phyloP scores from a whole-genome alignment of 2,888 invertebrate species.

The Drosophila neoperkinsi region DNA sequence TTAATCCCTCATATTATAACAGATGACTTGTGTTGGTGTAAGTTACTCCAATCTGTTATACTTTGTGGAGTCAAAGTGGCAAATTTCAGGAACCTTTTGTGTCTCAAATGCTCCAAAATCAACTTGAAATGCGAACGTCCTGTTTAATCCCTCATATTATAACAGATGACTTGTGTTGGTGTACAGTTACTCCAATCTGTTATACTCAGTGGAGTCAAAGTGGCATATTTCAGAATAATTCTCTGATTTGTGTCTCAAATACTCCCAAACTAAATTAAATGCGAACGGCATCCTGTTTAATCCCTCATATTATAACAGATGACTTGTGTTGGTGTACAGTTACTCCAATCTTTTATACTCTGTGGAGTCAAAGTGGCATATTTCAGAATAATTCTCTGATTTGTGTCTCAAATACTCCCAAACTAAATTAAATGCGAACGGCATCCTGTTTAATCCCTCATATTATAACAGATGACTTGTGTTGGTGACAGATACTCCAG shows the following conservation, averaged over 20 bases:
- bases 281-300: conserved; percentile 64
- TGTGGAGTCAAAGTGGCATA: conserved; percentile 67
- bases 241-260: conserved; percentile 49
- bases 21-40: too few relatives aligned
- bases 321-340: conserved; percentile 56
- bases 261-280: conserved; percentile 43
- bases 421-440: conserved; percentile 32
- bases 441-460: conserved; percentile 44
- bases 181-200: conserved; percentile 6
- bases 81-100: too few relatives aligned
- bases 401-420: conserved; percentile 69
- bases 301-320: conserved; percentile 54
- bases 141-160: conserved; percentile 32
- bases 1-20: too few relatives aligned
- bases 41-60: too few relatives aligned
- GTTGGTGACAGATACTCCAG: conserved; percentile 25
- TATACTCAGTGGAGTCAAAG: conserved; percentile 43
- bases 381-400: neutral
- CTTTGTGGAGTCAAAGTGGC: too few relatives aligned
- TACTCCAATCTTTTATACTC: neutral
- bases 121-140: conserved; percentile 37
- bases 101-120: conserved; percentile 57
- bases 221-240: conserved; percentile 27
- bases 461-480: conserved; percentile 58
- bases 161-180: conserved; percentile 52